phyloP scores from a whole-genome alignment of 1,140 invertebrate genomes.

The Heliconius melpomene region DNA sequence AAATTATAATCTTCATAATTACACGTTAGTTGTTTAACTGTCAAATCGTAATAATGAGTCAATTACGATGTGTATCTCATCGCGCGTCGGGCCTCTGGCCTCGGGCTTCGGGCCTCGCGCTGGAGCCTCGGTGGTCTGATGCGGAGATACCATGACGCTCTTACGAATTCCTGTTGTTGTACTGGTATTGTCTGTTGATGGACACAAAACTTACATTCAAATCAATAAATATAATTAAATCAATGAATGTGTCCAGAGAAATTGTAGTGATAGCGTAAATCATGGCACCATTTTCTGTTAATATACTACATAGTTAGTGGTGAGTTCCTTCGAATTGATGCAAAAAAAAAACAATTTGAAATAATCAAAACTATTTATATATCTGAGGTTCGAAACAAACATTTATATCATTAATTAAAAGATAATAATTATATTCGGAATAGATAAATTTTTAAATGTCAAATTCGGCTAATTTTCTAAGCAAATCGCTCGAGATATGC shows the following conservation, averaged over 20 bases:
- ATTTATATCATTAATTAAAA: background rate
- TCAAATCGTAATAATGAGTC: conserved; percentile 61
- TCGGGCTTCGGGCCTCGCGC: conserved; percentile 3
- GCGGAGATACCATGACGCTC: background rate
- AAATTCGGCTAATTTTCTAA: background rate
- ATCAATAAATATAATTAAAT: background rate
- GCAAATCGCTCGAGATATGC: background rate
- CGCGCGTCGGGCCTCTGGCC: background rate
- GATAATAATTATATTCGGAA: background rate
- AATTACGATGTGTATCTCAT: conserved; percentile 45
- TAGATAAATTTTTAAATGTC: conserved; percentile 7
- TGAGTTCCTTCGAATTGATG: too few species aligned
- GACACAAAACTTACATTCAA: background rate
- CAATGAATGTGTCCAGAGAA: background rate
- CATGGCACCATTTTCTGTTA: too few species aligned
- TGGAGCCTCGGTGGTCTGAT: conserved; percentile 34
- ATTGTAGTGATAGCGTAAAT: too few species aligned
- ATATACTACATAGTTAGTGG: too few species aligned
- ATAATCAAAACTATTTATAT: background rate
- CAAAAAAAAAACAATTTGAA: too few species aligned
- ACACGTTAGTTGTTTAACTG: conserved; percentile 39
- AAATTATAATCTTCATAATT: conserved; percentile 48
- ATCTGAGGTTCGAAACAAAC: background rate
- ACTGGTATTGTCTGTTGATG: background rate
- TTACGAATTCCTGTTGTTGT: background rate